Evolutionary conservation across 2,113 vertebrate species (phyloP).

Genomic region (Bubo bubo): DNA sequence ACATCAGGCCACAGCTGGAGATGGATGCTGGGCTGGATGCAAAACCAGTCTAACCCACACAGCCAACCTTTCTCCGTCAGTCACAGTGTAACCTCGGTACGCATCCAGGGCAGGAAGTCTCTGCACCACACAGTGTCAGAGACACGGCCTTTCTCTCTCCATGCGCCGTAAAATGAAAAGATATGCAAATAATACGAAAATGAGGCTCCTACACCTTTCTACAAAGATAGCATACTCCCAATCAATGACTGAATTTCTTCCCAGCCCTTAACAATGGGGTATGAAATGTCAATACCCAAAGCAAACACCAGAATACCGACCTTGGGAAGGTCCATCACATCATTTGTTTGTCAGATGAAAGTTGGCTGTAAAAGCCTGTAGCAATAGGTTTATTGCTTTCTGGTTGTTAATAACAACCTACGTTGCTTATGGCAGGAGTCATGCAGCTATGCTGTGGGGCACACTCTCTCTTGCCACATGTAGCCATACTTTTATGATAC

Average conservation of each 20-base stretch:
- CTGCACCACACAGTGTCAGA: fast-evolving
- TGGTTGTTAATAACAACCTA: background rate
- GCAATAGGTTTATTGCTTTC: background rate
- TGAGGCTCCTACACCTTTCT: fast-evolving
- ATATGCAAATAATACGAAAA: background rate
- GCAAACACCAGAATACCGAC: background rate
- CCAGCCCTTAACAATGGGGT: background rate
- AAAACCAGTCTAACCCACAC: background rate
- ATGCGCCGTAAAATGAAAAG: background rate
- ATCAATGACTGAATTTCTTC: background rate
- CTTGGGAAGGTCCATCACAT: background rate
- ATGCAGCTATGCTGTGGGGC: background rate
- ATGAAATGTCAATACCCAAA: background rate
- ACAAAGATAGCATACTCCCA: background rate
- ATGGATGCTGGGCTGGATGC: fast-evolving
- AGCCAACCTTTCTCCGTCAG: background rate
- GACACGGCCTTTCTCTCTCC: background rate
- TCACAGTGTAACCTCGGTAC: fast-evolving
- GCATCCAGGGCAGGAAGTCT: fast-evolving
- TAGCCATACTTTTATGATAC: background rate
- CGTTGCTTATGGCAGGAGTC: background rate
- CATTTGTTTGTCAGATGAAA: background rate
- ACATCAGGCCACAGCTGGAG: background rate
- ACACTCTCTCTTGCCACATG: background rate
- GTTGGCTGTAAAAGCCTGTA: background rate